Conservation (phyloP, 1,140 invertebrate species). For the Neomicropteryx cornuta region DNA sequence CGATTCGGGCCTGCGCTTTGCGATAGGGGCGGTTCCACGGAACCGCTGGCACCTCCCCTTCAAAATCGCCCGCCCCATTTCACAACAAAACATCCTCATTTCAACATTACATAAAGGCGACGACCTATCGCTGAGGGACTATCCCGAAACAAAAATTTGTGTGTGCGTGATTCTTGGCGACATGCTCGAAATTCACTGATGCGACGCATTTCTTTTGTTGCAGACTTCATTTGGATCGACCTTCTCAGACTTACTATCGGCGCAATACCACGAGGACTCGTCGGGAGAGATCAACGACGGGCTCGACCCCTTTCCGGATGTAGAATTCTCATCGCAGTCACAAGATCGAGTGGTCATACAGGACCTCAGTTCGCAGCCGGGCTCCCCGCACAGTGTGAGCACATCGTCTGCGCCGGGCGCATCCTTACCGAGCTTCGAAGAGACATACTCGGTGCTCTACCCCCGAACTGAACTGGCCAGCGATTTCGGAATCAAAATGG, state of each 20-base stretch:
- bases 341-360: conserved; percentile 27
- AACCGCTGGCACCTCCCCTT: too few species aligned
- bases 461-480: conserved; percentile 43
- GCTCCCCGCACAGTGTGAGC: conserved; percentile 30
- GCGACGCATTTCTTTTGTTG: conserved; percentile 30
- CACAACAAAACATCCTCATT: too few species aligned
- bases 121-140: too few species aligned
- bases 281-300: conserved; percentile 39
- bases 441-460: conserved; percentile 68
- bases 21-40: too few species aligned
- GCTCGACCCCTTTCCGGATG: conserved; percentile 39
- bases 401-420: conserved; percentile 34
- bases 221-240: conserved; percentile 44
- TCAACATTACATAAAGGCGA: too few species aligned
- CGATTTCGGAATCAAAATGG: conserved; percentile 58
- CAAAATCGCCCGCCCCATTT: too few species aligned
- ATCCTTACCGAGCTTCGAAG: conserved; percentile 73
- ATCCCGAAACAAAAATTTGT: too few species aligned
- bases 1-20: too few species aligned
- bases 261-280: conserved; percentile 39
- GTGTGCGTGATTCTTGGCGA: too few species aligned
- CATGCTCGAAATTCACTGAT: too few species aligned
- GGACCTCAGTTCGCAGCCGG: conserved; percentile 20
- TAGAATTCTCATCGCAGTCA: conserved; percentile 35
- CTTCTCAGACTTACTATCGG: conserved; percentile 40